Conservation (phyloP, 1,140 invertebrate genomes). For the Cyclina sinensis region DNA sequence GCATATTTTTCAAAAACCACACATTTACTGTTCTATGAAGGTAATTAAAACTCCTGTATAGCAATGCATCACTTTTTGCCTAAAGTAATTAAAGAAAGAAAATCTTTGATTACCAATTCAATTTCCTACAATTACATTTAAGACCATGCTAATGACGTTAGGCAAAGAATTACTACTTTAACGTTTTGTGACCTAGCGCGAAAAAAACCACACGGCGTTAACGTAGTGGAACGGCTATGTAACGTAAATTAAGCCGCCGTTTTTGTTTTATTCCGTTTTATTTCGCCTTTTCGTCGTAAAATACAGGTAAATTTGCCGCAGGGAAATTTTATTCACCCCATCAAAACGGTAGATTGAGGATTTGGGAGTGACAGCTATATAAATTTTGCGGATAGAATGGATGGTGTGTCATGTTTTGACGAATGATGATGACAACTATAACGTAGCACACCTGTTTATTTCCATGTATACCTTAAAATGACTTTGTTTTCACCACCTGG, state of each 20-base stretch:
- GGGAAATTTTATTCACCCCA: slow-evolving; percentile 66
- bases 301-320: slow-evolving; percentile 55
- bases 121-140: slow-evolving; percentile 27
- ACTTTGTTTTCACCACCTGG: slow-evolving; percentile 61
- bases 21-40: neutral
- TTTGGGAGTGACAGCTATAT: slow-evolving; percentile 69
- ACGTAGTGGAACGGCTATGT: slow-evolving; percentile 36
- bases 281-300: slow-evolving; percentile 53
- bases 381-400: slow-evolving; percentile 67
- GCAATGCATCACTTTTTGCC: slow-evolving; percentile 37
- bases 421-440: slow-evolving; percentile 32
- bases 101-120: slow-evolving; percentile 41
- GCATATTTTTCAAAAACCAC: neutral
- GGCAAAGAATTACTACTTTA: slow-evolving; percentile 15
- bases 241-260: slow-evolving; percentile 59
- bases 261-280: slow-evolving; percentile 68
- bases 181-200: slow-evolving; percentile 31
- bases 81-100: slow-evolving; percentile 54
- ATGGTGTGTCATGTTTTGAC: slow-evolving; percentile 56
- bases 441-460: slow-evolving; percentile 61
- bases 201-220: slow-evolving; percentile 13
- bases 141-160: neutral
- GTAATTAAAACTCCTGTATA: slow-evolving; percentile 35
- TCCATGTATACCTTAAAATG: slow-evolving; percentile 34
- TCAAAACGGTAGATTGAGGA: slow-evolving; percentile 65